These are phyloP conservation scores for Pipistrellus pipistrellus DNA, from an alignment of 2,797 vertebrate genomes.

Conservation along the genomic window DNA sequence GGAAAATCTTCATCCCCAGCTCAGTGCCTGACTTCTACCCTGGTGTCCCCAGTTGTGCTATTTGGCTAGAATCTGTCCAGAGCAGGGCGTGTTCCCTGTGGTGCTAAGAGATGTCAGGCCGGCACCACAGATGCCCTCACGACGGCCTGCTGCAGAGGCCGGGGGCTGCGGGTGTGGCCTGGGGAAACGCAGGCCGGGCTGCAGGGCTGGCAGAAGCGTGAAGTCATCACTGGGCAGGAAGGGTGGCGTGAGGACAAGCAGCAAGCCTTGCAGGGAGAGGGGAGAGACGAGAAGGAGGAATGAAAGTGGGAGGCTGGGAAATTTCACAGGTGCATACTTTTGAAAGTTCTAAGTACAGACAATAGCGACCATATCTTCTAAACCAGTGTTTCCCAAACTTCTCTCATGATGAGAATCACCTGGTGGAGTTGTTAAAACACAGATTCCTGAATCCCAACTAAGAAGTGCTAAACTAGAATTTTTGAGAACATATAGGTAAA, in stretches of 20 bases:
- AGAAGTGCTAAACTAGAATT: no score
- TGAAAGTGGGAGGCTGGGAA: not conserved
- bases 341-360: not conserved
- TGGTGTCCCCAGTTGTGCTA: slow-evolving; percentile 43
- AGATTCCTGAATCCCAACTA: no score
- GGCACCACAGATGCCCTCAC: not conserved
- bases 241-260: not conserved
- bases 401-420: no score
- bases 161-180: not conserved
- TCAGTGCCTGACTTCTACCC: slow-evolving; percentile 4
- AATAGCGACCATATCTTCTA: not conserved
- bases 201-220: not conserved
- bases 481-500: no score
- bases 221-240: not conserved
- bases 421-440: no score
- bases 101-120: slow-evolving; percentile 43
- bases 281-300: not conserved
- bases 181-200: not conserved
- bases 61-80: slow-evolving; percentile 26
- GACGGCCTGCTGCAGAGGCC: not conserved
- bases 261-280: not conserved
- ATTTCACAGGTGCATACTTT: not conserved
- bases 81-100: not conserved
- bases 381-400: no score
- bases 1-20: not conserved